Conservation (phyloP, 2,888 invertebrate genomes). For the Tenthredo distinguenda region DNA sequence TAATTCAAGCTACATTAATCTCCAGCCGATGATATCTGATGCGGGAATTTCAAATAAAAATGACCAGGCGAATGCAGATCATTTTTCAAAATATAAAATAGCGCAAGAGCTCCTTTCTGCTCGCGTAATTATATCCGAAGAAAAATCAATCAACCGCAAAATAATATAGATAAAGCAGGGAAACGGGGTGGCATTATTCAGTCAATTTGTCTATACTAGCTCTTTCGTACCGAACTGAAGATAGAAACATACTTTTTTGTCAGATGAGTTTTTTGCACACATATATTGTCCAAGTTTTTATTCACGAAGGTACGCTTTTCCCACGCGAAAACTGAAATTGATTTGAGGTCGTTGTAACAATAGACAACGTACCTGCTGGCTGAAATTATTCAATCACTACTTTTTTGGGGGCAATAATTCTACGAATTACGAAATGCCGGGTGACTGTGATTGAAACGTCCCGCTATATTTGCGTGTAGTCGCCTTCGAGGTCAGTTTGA, state of each 20-base stretch:
- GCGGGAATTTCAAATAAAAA: neutral
- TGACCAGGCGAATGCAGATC: neutral
- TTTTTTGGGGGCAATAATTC: neutral
- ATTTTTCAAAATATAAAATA: neutral
- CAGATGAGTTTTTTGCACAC: neutral
- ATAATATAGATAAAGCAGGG: neutral
- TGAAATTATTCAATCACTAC: constrained; percentile 1
- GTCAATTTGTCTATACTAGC: neutral
- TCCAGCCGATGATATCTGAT: neutral
- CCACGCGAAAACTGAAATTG: neutral
- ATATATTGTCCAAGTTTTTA: neutral
- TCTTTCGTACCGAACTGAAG: neutral
- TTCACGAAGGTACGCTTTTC: neutral
- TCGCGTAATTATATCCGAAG: neutral
- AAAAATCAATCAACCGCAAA: neutral
- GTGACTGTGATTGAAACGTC: neutral
- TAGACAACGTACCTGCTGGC: neutral
- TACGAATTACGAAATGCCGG: neutral
- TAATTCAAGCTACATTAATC: neutral
- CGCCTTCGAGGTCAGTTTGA: constrained; percentile 12
- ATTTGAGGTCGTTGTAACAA: constrained; percentile 2
- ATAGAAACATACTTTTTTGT: neutral
- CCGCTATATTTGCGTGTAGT: neutral
- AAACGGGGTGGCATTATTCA: neutral
- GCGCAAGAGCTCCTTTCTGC: neutral